These are phyloP conservation scores for Tethya wilhelma DNA, from an alignment of 37 sponge, comb jelly and placozoan genomes.

Conservation along the genomic window DNA sequence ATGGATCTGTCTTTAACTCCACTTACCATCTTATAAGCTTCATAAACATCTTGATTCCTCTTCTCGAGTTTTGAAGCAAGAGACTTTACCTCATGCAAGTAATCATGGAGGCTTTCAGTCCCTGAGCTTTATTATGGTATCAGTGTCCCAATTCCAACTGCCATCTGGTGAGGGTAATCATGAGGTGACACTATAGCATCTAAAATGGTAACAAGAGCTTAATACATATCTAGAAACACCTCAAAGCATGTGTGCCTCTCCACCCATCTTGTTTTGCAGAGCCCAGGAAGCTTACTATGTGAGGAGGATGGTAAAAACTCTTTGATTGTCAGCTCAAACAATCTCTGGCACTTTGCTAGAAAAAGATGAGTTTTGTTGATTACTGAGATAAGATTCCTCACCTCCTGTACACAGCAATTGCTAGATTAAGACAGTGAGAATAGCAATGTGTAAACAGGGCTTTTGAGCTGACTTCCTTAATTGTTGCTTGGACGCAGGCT, in stretches of 20 bases:
- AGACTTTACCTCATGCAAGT: slow-evolving; percentile 30
- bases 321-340: too few species aligned
- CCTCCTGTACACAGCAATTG: too few species aligned
- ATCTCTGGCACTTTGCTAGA: too few species aligned
- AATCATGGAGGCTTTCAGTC: slow-evolving; percentile 34
- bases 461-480: not conserved
- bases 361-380: too few species aligned
- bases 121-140: slow-evolving; percentile 5
- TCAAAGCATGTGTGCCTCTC: too few species aligned
- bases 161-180: not conserved
- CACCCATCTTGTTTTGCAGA: too few species aligned
- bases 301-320: too few species aligned
- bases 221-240: too few species aligned
- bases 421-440: not conserved
- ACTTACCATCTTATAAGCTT: slow-evolving; percentile 39
- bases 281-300: too few species aligned
- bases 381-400: too few species aligned
- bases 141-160: not conserved
- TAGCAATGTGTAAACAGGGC: not conserved
- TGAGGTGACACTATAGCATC: too few species aligned
- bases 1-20: slow-evolving; percentile 22
- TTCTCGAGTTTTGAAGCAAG: slow-evolving; percentile 59
- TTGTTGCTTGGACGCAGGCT: slow-evolving; percentile 22
- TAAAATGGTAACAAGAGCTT: too few species aligned
- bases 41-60: slow-evolving; percentile 45